Evolutionary conservation across 2,888 invertebrate species (phyloP).

Genomic region (Drosophila testacea): DNA sequence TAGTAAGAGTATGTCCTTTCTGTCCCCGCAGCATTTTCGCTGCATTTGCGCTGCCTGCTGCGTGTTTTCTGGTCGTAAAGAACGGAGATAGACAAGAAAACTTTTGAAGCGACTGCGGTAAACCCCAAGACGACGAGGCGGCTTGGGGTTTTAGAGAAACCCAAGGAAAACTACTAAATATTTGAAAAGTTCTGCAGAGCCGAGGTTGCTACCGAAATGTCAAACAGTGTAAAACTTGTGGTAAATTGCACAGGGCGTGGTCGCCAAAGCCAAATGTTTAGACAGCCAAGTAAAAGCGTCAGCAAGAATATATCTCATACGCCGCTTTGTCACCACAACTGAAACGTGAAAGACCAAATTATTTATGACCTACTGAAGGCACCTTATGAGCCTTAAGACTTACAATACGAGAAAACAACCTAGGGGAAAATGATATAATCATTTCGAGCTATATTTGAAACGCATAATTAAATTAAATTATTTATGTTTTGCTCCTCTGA

Average conservation of each 20-base stretch:
- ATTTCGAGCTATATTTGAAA: conserved; percentile 47
- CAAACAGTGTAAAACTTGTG: conserved; percentile 51
- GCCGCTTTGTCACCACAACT: conserved; percentile 31
- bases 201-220: conserved; percentile 52
- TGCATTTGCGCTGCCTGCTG: conserved; percentile 32
- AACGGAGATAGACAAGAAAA: conserved; percentile 47
- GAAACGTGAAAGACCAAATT: conserved; percentile 57
- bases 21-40: conserved; percentile 4
- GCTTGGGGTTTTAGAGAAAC: conserved; percentile 42
- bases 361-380: conserved; percentile 52
- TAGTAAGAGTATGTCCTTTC: conserved; percentile 13
- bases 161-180: conserved; percentile 69
- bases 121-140: conserved; percentile 66
- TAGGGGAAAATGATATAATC: conserved; percentile 34
- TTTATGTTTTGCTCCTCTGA: conserved; percentile 55
- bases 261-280: conserved; percentile 32
- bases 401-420: conserved; percentile 16
- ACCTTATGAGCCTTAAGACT: conserved; percentile 45
- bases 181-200: conserved; percentile 71
- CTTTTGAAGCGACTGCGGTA: conserved; percentile 56
- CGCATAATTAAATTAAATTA: conserved; percentile 77
- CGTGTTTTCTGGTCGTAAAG: conserved; percentile 56
- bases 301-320: conserved; percentile 46
- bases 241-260: conserved; percentile 52
- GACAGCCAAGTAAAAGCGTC: conserved; percentile 25